Base-by-base conservation (phyloP, 2,797 vertebrate genomes). In the Odontamblyopus lacepedii region DNA sequence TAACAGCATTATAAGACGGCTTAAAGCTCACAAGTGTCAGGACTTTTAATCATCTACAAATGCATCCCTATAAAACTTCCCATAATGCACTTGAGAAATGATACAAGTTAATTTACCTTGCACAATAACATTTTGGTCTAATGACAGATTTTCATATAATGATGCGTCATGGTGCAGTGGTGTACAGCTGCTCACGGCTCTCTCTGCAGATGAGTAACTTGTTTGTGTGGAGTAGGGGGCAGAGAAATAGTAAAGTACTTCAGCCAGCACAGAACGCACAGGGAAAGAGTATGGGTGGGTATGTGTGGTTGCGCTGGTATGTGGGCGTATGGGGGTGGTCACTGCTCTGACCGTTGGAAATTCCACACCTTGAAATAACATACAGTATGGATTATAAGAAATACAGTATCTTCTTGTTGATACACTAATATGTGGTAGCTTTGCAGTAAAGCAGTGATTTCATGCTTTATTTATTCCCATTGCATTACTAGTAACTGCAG, bases 331-430 rank as follows among this genome's bases (percentile, higher is more conserved):
- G 75, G 86, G 83, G 85, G 84, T 77, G 80, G 85, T 78, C 38
- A 57, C 71, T 41, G 71, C 74, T 85, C 81, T 82, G 78, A 91
- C 90, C 82, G 86, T 92, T 92, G 83, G 81, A 91, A 91, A 90
- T 90, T 88, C 85, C 88, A 91, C 89, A 91, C 87, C 82, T 84
- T 89, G 80, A 78, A 91, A 87, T 83, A 92, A 92, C 90, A 89
- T 60, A 60, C 27, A 60, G 57, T 81, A 81, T 80, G 79, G 71
- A 83, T 88, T 66, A 78, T 72, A 83, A 85, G 88, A 75, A 79
- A 76, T 63, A 78, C 70, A 69, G 73, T 75, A 81, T 82, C 70
- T 44, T 69, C 70, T 60, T 50, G 48, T 11, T 64, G 57, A 44
- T 59, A 3, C 1, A 3, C 44, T 48, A 15, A 48, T 5, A 55